Percentiles rank a stretch among this genome's conserved stretches.
Conservation (phyloP, 2,888 invertebrate species). For the Trypoxylon attenuatum region DNA sequence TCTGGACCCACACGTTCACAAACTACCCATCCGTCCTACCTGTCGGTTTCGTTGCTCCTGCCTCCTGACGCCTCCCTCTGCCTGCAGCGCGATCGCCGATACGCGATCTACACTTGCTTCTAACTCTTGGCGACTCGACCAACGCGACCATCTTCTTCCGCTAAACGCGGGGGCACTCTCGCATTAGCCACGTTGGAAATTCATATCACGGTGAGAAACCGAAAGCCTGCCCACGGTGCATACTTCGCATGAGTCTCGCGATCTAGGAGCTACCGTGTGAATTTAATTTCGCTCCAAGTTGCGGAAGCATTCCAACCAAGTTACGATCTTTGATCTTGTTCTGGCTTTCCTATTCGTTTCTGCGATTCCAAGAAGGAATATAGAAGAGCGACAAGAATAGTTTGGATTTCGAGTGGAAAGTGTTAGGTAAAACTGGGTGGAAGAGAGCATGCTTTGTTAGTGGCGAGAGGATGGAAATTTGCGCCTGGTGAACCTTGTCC, state of each 20-base stretch:
- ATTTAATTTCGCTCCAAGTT: background rate
- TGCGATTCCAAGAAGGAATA: too few species aligned
- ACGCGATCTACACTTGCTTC: background rate
- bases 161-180: background rate
- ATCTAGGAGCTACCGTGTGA: background rate
- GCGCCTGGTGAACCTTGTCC: conserved; percentile 46
- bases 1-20: conserved; percentile 16
- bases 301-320: background rate
- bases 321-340: too few species aligned
- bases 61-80: conserved; percentile 4
- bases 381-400: background rate
- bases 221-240: background rate
- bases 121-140: background rate
- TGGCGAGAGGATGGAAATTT: conserved; percentile 42
- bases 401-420: background rate
- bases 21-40: conserved; percentile 35
- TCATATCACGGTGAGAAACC: background rate
- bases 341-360: too few species aligned
- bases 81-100: conserved; percentile 3
- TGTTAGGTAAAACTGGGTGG: background rate
- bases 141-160: background rate
- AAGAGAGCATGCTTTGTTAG: conserved; percentile 9
- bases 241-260: background rate
- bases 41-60: conserved; percentile 22
- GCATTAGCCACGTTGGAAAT: background rate